Evolutionary conservation across 2,888 invertebrate genomes (phyloP).

Genomic region (Ormyrus pomaceus): DNA sequence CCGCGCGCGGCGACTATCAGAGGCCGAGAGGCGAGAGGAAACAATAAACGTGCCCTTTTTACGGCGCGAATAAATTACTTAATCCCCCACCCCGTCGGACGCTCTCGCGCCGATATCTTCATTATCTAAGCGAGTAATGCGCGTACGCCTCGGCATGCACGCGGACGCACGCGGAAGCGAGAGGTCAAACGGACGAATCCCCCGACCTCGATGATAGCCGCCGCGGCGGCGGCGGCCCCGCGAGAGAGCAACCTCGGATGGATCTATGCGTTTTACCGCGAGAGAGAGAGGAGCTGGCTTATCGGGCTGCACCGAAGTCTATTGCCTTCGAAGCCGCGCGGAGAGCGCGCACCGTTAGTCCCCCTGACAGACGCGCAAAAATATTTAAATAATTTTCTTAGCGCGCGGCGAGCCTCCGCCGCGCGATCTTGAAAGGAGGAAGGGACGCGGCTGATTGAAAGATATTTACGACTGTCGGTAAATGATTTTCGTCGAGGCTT

Average conservation of each 20-base stretch:
- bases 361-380: slow-evolving; percentile 8
- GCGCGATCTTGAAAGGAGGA: background rate
- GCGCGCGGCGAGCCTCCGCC: background rate
- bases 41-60: slow-evolving; percentile 35
- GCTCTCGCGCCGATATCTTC: slow-evolving; percentile 46
- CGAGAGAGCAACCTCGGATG: slow-evolving; percentile 32
- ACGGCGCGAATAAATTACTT: slow-evolving; percentile 38
- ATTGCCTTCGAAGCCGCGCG: background rate
- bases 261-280: slow-evolving; percentile 50
- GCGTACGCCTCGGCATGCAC: slow-evolving; percentile 42
- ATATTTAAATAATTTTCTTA: slow-evolving; percentile 53
- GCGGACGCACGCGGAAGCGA: slow-evolving; percentile 37
- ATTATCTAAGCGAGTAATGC: slow-evolving; percentile 53
- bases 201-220: slow-evolving; percentile 59
- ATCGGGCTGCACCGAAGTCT: slow-evolving; percentile 56
- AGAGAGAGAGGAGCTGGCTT: slow-evolving; percentile 49
- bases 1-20: slow-evolving; percentile 11
- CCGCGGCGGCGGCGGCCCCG: slow-evolving; percentile 44
- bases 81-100: slow-evolving; percentile 24
- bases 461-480: slow-evolving; percentile 2
- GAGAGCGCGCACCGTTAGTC: slow-evolving; percentile 33
- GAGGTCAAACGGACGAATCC: slow-evolving; percentile 58
- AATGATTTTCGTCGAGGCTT: slow-evolving; percentile 19
- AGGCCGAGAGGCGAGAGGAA: slow-evolving; percentile 22
- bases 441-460: slow-evolving; percentile 48